A percentile compares a stretch with the other conserved stretches of the same genome.
Conservation (phyloP, 2,113 vertebrate genomes). For the Etia nguti region DNA sequence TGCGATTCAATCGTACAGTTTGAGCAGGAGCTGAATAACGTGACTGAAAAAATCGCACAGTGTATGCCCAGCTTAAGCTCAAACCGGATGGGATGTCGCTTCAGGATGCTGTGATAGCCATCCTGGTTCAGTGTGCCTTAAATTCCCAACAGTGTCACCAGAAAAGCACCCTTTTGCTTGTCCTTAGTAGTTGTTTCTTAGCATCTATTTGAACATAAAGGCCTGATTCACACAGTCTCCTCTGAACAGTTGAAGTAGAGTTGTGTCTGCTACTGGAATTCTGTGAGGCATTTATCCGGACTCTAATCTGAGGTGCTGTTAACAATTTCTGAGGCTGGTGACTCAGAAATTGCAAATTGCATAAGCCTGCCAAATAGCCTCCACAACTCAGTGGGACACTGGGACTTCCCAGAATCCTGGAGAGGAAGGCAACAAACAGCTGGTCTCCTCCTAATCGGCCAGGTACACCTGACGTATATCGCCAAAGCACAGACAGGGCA, state of each 20-base stretch:
- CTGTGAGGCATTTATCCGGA: not conserved
- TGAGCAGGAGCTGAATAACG: too few relatives aligned
- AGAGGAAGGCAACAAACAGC: not conserved
- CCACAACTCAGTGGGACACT: rapidly evolving
- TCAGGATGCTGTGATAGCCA: not conserved
- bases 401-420: not conserved
- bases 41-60: too few relatives aligned
- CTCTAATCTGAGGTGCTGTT: not conserved
- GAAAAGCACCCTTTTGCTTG: not conserved
- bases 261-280: not conserved
- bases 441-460: not conserved
- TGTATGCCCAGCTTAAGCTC: too few relatives aligned
- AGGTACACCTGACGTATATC: not conserved
- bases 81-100: not conserved
- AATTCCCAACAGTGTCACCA: not conserved
- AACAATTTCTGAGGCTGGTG: not conserved
- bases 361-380: not conserved
- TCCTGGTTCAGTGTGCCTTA: not conserved
- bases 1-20: too few relatives aligned
- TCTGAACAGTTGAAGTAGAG: not conserved
- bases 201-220: not conserved
- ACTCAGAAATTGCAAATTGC: too few relatives aligned
- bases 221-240: not conserved
- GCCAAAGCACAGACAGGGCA: not conserved
- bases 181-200: not conserved